Base-by-base conservation (phyloP, 2,888 invertebrate species). In the Cerastis leucographa region DNA sequence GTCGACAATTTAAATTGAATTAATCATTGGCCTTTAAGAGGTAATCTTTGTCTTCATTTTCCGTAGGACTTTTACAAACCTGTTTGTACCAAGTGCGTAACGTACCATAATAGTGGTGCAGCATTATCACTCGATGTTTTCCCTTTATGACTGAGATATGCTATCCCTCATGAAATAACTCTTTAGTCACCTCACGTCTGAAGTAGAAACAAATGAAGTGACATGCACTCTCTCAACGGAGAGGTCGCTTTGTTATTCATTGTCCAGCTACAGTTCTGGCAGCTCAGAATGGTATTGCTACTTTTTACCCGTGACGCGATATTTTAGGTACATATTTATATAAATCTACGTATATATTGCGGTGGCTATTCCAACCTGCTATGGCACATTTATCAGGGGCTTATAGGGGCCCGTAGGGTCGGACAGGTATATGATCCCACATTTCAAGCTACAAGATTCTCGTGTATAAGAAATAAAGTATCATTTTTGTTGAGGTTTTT, bases 321-420 rank as follows among this genome's bases (percentile, higher is more conserved):
- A 59, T 42, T 17, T 3, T 11, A 14, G 5, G 29, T 61, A 40
- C 9, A 40, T 4, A 1, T 19, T 25, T 35, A 9, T 19, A 61
- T 35, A 61, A 19, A 61, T 19, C 9, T 5, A 1, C 46, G n/a
- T 35, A 22, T 61, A 49, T 67, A 66, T 62, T 19, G 46, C 59
- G 44, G 59, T 54, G 71, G 68, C 77, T 74, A 65, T 67, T 77
- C 71, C 74, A 74, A 49, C 75, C 59, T 59, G 35, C 74, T 75
- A 67, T 71, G 76, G 73, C 78, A 84, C 83, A 84, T 87, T 88
- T 87, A 90, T 85, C 85, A 87, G 78, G 73, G 83, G 83, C 85
- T 87, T 87, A 84, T 70, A 75, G 62, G 65, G 67, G 78, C 77
- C 81, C 56, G 65, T 68, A 67, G 59, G 85, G 77, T 81, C 64